These are phyloP conservation scores for Tautogolabrus adspersus DNA, from an alignment of 2,113 vertebrate genomes.

Conservation along the genomic window DNA sequence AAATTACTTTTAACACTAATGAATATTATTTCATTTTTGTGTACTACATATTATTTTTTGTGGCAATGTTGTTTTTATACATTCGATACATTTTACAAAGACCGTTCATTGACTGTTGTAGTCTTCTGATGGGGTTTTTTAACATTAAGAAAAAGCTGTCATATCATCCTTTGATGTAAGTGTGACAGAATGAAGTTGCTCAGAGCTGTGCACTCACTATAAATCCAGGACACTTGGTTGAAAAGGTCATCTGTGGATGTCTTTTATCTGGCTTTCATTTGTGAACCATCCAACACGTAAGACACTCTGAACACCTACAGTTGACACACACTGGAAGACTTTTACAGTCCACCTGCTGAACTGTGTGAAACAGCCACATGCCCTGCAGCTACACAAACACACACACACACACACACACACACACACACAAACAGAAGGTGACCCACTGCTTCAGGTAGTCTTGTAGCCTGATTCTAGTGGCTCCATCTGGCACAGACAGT, in stretches of 20 bases:
- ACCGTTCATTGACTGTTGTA: neutral
- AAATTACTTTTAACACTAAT: too few species aligned
- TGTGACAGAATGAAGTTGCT: neutral
- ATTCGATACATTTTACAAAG: too few species aligned
- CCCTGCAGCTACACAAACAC: constrained; percentile 24
- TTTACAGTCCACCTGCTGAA: constrained; percentile 35
- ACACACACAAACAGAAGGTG: constrained; percentile 45
- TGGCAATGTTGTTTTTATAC: too few species aligned
- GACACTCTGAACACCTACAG: neutral
- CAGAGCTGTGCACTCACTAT: neutral
- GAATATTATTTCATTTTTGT: too few species aligned
- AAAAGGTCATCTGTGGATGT: neutral
- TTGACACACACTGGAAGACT: constrained; percentile 2
- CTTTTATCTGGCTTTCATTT: neutral
- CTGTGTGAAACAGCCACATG: constrained; percentile 13
- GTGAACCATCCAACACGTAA: constrained; percentile 9
- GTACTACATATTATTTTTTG: too few species aligned
- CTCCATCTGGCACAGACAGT: constrained; percentile 61
- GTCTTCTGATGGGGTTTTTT: too few species aligned
- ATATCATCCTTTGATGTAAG: neutral
- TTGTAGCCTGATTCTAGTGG: constrained; percentile 48
- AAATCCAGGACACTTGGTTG: neutral
- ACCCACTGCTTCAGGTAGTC: constrained; percentile 56
- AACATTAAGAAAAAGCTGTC: too few species aligned
- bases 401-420: constrained; percentile 17